phyloP scores from a whole-genome alignment of 2,888 invertebrate genomes.

The Arge pagana region DNA sequence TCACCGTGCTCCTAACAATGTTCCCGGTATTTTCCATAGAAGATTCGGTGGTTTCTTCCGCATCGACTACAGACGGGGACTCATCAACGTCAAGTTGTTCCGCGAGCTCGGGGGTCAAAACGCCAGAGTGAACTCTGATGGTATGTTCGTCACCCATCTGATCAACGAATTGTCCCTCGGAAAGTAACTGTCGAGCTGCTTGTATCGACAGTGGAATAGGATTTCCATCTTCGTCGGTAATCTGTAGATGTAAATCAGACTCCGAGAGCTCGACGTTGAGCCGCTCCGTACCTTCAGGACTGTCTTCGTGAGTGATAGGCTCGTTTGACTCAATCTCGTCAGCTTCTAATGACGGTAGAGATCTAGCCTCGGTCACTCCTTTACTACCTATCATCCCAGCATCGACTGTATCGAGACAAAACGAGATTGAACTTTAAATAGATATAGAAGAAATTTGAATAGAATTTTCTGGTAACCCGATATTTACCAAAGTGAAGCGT shows the following conservation, averaged over 20 bases:
- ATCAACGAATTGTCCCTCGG: conserved; percentile 59
- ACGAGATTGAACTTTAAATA: background rate
- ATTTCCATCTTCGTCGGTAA: conserved; percentile 72
- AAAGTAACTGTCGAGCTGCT: conserved; percentile 69
- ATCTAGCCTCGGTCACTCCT: conserved; percentile 35
- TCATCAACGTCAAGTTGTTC: conserved; percentile 58
- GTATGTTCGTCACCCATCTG: conserved; percentile 50
- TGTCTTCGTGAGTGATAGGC: conserved; percentile 24
- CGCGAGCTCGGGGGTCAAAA: conserved; percentile 53
- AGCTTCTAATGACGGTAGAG: conserved; percentile 42
- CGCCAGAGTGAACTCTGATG: conserved; percentile 47
- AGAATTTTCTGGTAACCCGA: background rate
- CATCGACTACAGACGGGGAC: conserved; percentile 51
- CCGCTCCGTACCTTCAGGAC: conserved; percentile 34
- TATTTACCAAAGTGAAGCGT: conserved; percentile 52
- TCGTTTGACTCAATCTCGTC: conserved; percentile 35
- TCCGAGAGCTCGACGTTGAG: conserved; percentile 43
- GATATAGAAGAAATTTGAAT: background rate
- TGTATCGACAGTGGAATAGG: conserved; percentile 71
- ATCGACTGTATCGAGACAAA: conserved; percentile 39
- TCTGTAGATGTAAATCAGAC: conserved; percentile 53
- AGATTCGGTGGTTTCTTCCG: conserved; percentile 41
- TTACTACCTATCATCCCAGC: conserved; percentile 42
- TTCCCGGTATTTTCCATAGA: conserved; percentile 29
- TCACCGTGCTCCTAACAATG: conserved; percentile 26